Percentiles rank a stretch among this genome's conserved stretches.
Evolutionary conservation across 2,888 invertebrate genomes (phyloP).

Genomic region (Tipula vernalis): DNA sequence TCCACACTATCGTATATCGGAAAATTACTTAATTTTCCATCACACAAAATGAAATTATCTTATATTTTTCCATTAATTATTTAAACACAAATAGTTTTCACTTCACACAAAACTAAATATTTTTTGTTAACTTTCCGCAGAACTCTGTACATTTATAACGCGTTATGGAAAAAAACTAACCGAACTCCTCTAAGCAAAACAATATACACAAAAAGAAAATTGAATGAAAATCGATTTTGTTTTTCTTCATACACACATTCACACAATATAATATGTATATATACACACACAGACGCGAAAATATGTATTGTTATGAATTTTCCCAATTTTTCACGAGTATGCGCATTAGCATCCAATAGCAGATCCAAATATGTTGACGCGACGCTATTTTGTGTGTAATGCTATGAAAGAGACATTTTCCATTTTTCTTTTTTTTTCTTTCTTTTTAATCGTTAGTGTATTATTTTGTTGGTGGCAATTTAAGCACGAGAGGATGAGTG

Average conservation of each 20-base stretch:
- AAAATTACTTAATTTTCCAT: too few species aligned
- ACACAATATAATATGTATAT: background rate
- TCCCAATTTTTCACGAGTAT: background rate
- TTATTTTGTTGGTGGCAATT: background rate
- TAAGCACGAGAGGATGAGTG: background rate
- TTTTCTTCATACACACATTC: background rate
- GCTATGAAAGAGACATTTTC: background rate
- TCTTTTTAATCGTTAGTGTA: background rate
- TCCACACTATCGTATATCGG: background rate
- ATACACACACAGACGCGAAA: background rate
- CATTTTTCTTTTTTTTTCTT: background rate
- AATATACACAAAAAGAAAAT: background rate
- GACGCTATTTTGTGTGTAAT: background rate
- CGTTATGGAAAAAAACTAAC: background rate
- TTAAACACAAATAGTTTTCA: background rate
- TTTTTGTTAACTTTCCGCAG: background rate
- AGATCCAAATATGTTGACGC: background rate
- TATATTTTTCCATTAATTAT: background rate
- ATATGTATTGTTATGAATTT: background rate
- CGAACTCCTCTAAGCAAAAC: background rate
- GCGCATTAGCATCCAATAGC: background rate
- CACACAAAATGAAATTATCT: background rate
- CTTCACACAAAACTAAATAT: background rate
- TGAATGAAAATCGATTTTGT: background rate
- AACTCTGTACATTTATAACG: background rate